A percentile compares a stretch with the other conserved stretches of the same genome.
phyloP scores from a whole-genome alignment of 2,888 invertebrate genomes.

The Drosophila seclusa region DNA sequence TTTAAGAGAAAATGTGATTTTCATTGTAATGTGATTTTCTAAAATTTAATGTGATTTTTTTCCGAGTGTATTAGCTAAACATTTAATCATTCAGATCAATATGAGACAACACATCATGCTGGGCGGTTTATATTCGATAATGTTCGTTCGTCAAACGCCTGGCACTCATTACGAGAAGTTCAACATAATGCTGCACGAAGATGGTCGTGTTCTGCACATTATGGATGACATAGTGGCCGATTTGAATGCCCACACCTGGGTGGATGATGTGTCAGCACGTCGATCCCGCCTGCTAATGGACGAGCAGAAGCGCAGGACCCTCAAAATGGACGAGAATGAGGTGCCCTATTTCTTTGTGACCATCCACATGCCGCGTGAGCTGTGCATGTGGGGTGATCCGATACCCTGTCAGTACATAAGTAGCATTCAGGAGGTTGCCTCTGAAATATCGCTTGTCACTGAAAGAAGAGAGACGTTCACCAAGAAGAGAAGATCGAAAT shows the following conservation, averaged over 20 bases:
- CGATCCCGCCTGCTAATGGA: slow-evolving; percentile 21
- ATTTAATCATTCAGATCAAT: slow-evolving; percentile 72
- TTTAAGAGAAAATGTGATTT: too few species aligned
- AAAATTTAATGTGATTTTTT: background rate
- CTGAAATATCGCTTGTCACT: slow-evolving; percentile 5
- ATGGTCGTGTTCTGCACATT: slow-evolving; percentile 53
- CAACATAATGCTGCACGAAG: slow-evolving; percentile 75
- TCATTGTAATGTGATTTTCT: background rate
- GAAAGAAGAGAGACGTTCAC: background rate
- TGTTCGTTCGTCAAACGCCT: slow-evolving; percentile 70
- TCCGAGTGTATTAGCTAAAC: background rate
- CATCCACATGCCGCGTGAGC: slow-evolving; percentile 66
- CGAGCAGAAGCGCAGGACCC: background rate
- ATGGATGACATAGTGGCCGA: slow-evolving; percentile 48
- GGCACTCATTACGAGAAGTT: slow-evolving; percentile 67
- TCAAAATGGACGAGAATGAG: slow-evolving; percentile 32
- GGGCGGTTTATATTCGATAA: slow-evolving; percentile 81
- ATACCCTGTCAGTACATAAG: slow-evolving; percentile 74
- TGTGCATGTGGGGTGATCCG: slow-evolving; percentile 79
- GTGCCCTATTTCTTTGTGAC: slow-evolving; percentile 74
- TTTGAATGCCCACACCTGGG: fast-evolving
- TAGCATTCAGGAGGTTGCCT: slow-evolving; percentile 17
- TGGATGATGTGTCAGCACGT: background rate
- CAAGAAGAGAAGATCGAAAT: slow-evolving; percentile 5
- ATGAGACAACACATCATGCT: slow-evolving; percentile 74